Percentiles rank a stretch among this genome's conserved stretches.
phyloP scores from a whole-genome alignment of 2,797 vertebrate genomes.

The Parauchenoglanis punctatus region DNA sequence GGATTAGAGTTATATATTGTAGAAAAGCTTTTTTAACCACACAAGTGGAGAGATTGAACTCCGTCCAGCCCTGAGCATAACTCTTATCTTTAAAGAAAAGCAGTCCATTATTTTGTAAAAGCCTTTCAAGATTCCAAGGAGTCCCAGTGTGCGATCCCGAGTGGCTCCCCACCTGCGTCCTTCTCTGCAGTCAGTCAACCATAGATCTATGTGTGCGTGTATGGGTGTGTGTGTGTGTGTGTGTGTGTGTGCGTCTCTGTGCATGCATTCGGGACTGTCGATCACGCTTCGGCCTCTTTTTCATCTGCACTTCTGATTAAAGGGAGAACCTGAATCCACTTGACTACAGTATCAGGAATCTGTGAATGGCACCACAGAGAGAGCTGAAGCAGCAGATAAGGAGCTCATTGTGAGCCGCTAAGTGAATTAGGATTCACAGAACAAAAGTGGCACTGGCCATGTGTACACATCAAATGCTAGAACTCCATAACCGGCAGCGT shows the following conservation, averaged over 20 bases:
- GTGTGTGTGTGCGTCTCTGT: background rate
- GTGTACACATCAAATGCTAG: slow-evolving; percentile 44
- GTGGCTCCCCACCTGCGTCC: slow-evolving; percentile 46
- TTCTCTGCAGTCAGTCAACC: slow-evolving; percentile 22
- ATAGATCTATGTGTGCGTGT: background rate
- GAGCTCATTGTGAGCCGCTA: slow-evolving; percentile 62
- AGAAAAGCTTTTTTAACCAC: background rate
- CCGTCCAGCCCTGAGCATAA: background rate
- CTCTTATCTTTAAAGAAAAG: slow-evolving; percentile 15
- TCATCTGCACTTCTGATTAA: slow-evolving; percentile 74
- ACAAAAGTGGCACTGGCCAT: slow-evolving; percentile 59
- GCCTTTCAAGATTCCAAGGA: slow-evolving; percentile 28
- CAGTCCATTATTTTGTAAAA: background rate
- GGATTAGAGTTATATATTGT: background rate
- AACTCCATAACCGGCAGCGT: slow-evolving; percentile 36
- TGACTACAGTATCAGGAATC: slow-evolving; percentile 66
- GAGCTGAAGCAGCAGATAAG: slow-evolving; percentile 59
- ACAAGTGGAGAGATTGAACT: background rate
- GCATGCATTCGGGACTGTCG: slow-evolving; percentile 22
- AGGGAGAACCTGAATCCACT: slow-evolving; percentile 78
- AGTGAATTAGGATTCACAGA: slow-evolving; percentile 62
- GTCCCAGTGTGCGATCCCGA: slow-evolving; percentile 38
- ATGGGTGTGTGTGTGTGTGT: background rate
- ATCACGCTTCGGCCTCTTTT: slow-evolving; percentile 74
- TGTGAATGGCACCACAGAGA: slow-evolving; percentile 61